A percentile compares a stretch with the other conserved stretches of the same genome.
Evolutionary conservation across 1,140 invertebrate genomes (phyloP).

Genomic region (Drosophila elegans): DNA sequence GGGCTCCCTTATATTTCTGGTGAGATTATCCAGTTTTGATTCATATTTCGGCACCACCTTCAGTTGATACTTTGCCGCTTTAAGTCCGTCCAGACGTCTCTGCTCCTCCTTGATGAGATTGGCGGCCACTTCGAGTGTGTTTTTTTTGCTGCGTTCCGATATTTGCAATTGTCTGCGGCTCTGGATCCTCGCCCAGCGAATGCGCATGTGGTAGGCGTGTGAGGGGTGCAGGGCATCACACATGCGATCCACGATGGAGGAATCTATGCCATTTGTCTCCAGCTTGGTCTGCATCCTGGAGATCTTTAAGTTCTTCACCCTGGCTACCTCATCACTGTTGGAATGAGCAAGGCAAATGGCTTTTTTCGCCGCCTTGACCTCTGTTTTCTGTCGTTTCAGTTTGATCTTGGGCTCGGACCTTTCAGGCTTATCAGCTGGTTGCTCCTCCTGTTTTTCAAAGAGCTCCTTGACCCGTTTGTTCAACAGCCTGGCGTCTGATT

Average conservation of each 20-base stretch:
- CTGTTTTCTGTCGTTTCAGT: background rate
- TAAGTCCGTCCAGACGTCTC: slow-evolving; percentile 13
- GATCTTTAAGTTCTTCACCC: background rate
- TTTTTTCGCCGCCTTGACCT: background rate
- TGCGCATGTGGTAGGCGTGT: slow-evolving; percentile 1
- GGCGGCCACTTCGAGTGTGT: background rate
- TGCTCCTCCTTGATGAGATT: slow-evolving; percentile 23
- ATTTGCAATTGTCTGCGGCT: background rate
- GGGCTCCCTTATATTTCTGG: background rate
- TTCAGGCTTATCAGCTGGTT: no score
- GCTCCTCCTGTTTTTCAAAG: background rate
- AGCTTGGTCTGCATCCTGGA: background rate
- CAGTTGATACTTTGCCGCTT: slow-evolving; percentile 9
- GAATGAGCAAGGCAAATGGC: background rate
- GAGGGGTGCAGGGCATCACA: background rate
- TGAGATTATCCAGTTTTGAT: background rate
- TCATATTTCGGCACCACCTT: background rate
- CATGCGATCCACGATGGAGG: background rate
- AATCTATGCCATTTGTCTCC: background rate
- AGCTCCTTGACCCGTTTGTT: background rate
- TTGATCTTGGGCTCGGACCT: background rate
- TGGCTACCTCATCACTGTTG: no score
- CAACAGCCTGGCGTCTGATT: slow-evolving; percentile 1
- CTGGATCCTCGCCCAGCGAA: background rate
- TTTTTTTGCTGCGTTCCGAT: background rate